Conservation (phyloP, 2,888 invertebrate species). For the Vannuccia rotundouncinata region DNA sequence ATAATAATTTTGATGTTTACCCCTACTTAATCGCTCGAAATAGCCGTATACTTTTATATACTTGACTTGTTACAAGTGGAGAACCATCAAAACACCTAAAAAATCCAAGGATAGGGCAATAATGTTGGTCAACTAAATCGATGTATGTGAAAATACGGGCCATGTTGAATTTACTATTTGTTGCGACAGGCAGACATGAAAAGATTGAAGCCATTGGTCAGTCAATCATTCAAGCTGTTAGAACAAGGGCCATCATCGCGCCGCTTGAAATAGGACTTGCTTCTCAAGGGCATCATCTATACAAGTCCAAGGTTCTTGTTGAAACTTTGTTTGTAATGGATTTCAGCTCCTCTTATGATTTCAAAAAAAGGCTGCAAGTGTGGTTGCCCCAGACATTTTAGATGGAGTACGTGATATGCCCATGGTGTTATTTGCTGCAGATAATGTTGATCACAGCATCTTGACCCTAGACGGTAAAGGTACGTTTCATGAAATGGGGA, state of each 20-base stretch:
- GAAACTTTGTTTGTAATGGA: constrained; percentile 6
- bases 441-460: constrained; percentile 12
- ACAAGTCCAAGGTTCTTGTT: not conserved
- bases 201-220: no score
- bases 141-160: no score
- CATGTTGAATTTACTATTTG: no score
- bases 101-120: no score
- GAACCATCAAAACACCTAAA: no score
- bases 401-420: not conserved
- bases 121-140: no score
- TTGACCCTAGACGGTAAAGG: not conserved
- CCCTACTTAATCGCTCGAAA: no score
- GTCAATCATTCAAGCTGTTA: constrained; percentile 1
- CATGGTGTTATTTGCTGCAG: not conserved
- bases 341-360: constrained; percentile 16
- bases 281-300: not conserved
- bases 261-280: not conserved
- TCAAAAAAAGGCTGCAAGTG: constrained; percentile 4
- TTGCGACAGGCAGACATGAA: no score
- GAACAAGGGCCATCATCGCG: constrained; percentile 8
- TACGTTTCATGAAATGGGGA: constrained; percentile 2
- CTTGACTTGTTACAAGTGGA: no score
- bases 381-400: constrained; percentile 7
- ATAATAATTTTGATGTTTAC: no score
- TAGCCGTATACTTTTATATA: no score